Percentiles rank a stretch among this genome's conserved stretches.
These are phyloP conservation scores for Xestobium rufovillosum DNA, from an alignment of 2,888 invertebrate genomes.

Conservation along the genomic window DNA sequence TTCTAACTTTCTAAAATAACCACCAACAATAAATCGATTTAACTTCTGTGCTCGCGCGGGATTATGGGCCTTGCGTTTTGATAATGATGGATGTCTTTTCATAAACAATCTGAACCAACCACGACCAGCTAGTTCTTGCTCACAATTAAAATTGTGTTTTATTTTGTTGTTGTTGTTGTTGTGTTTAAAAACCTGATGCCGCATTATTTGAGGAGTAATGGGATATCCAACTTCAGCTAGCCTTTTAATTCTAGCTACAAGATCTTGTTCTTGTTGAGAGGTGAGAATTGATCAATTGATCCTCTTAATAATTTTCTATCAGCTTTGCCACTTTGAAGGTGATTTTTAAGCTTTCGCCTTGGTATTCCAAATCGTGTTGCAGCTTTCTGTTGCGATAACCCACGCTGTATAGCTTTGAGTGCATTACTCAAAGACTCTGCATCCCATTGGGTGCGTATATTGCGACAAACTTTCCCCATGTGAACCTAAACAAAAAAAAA, in stretches of 20 bases:
- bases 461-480: constrained; percentile 3
- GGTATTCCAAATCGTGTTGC: constrained; percentile 9
- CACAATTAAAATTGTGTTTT: no score
- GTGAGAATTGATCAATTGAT: constrained; percentile 13
- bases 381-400: constrained; percentile 10
- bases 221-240: constrained; percentile 17
- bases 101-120: constrained; percentile 17
- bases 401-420: constrained; percentile 8
- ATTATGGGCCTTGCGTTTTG: constrained; percentile 21
- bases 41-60: no score
- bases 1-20: constrained; percentile 21
- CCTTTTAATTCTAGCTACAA: constrained; percentile 18
- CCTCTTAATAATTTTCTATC: constrained; percentile 7
- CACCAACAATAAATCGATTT: constrained; percentile 19
- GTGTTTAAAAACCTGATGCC: constrained; percentile 11
- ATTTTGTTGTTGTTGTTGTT: no score
- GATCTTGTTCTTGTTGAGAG: constrained; percentile 13
- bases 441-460: constrained; percentile 10
- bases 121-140: no score
- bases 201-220: constrained; percentile 10
- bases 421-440: constrained; percentile 6
- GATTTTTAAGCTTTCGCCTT: constrained; percentile 10
- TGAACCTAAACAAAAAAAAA: no score
- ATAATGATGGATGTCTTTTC: constrained; percentile 17
- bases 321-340: constrained; percentile 4